A percentile compares a stretch with the other conserved stretches of the same genome.
phyloP scores from a whole-genome alignment of 1,140 invertebrate species.

The Phenacoccus solenopsis region DNA sequence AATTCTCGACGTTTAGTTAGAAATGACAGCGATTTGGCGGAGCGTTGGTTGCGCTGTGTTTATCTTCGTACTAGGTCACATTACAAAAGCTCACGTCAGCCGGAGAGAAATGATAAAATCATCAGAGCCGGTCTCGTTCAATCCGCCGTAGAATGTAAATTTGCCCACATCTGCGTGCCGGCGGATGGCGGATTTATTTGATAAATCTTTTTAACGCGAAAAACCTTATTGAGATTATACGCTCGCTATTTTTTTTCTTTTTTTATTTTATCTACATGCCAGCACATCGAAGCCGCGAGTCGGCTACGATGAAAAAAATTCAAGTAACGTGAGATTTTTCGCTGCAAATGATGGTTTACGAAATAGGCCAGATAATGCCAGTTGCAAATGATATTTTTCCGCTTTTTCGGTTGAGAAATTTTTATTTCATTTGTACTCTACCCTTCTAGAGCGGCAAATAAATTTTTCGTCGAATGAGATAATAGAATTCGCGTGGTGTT shows the following conservation, averaged over 20 bases:
- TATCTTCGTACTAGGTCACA: background rate
- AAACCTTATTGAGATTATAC: background rate
- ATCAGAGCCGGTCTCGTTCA: background rate
- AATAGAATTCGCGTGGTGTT: background rate
- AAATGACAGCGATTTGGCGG: no score
- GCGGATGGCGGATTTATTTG: background rate
- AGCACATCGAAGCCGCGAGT: no score
- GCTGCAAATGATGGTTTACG: background rate
- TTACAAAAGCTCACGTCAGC: background rate
- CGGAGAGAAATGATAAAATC: background rate
- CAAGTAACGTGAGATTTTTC: background rate
- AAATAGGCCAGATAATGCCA: background rate
- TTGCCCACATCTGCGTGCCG: no score
- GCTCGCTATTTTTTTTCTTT: no score
- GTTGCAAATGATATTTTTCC: background rate
- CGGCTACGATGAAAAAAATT: background rate
- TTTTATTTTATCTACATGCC: no score
- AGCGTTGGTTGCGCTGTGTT: background rate
- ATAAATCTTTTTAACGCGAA: background rate
- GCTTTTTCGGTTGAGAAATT: background rate
- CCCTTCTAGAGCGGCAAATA: background rate
- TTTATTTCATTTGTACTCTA: constrained; percentile 4
- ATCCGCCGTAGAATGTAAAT: background rate
- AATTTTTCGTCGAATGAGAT: background rate
- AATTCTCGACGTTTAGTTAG: no score